Conservation (phyloP, 2,888 invertebrate species). For the Anoncus sp. region DNA sequence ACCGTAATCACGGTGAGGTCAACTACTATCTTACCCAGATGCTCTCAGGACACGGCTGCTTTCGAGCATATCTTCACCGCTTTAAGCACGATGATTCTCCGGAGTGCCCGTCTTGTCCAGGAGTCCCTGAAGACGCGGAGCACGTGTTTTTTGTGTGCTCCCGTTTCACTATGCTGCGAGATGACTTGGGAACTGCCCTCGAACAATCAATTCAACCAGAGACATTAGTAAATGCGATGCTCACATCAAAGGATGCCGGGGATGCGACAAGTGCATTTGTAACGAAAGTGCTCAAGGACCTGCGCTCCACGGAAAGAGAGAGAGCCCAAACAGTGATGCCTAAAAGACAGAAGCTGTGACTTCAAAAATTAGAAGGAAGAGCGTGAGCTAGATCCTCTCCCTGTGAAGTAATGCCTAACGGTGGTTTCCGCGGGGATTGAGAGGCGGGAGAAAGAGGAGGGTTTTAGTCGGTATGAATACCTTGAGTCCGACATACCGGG, state of each 20-base stretch:
- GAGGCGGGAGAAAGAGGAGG: constrained; percentile 6
- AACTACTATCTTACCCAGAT: constrained; percentile 41
- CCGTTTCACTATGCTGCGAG: constrained; percentile 14
- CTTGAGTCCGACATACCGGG: constrained; percentile 1
- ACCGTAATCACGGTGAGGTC: constrained; percentile 23
- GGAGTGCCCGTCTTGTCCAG: constrained; percentile 29
- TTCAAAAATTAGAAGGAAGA: too few species aligned
- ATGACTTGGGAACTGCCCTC: not conserved
- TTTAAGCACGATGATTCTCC: constrained; percentile 42
- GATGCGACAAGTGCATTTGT: too few species aligned
- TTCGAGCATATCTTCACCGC: constrained; percentile 15
- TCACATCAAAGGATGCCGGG: too few species aligned
- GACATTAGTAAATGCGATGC: not conserved
- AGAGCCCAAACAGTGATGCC: too few species aligned
- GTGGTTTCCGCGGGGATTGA: constrained; percentile 31
- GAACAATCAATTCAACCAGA: not conserved
- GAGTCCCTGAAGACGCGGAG: constrained; percentile 34
- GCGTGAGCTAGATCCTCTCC: too few species aligned
- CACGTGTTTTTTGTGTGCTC: constrained; percentile 46
- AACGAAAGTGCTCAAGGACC: too few species aligned
- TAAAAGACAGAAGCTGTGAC: too few species aligned
- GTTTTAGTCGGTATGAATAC: constrained; percentile 42
- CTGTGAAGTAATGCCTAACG: constrained; percentile 7
- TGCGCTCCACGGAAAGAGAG: too few species aligned
- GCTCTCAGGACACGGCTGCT: constrained; percentile 44